Evolutionary conservation across 2,888 invertebrate genomes (phyloP), one percentile per base, ranked within the genome.

Genomic region (Lasioglossum calceatum): DNA sequence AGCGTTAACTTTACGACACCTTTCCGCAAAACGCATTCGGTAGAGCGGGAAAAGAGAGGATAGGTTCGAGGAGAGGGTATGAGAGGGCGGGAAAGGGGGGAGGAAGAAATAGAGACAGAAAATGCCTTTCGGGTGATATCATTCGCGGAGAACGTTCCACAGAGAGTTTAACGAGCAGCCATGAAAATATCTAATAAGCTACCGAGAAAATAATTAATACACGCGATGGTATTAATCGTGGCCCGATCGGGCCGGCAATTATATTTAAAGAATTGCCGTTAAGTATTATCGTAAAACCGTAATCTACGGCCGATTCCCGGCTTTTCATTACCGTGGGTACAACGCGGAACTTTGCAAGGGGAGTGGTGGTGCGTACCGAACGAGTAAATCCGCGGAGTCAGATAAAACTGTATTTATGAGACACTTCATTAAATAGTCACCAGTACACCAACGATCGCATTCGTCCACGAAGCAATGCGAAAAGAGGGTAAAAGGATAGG

Each of bases 181-280:
- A 81, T 87, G 81, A 90, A 90, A 87, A 84, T 85, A 87, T 87
- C 81, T 86, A 86, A 86, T 83, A 86, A 90, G 83, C 90, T 81
- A 80, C 82, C 32, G 79, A 75, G 70, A 54, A 64, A 87, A 87
- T 86, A 90, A 90, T 88, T 88, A 88, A 86, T 90, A 78, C 81
- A 64, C 50, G 75, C 77, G 81, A 84, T 81, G 77, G 77, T 80
- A 72, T 79, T 87, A 85, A 88, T 89, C 82, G 79, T 61, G 64
- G 74, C 67, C 73, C 71, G 71, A 85, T 81, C 81, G 70, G 44
- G 23, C 19, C 47, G 39, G 79, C 76, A 78, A 85, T 90, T 82
- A 79, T 81, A 79, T 84, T 78, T 81, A 80, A 84, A 83, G 64
- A 71, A 67, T 39, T 50, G 77, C 80, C 74, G 79, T 88, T 88